Base-by-base conservation (phyloP, 2,797 vertebrate genomes). In the Caiman crocodilus region DNA sequence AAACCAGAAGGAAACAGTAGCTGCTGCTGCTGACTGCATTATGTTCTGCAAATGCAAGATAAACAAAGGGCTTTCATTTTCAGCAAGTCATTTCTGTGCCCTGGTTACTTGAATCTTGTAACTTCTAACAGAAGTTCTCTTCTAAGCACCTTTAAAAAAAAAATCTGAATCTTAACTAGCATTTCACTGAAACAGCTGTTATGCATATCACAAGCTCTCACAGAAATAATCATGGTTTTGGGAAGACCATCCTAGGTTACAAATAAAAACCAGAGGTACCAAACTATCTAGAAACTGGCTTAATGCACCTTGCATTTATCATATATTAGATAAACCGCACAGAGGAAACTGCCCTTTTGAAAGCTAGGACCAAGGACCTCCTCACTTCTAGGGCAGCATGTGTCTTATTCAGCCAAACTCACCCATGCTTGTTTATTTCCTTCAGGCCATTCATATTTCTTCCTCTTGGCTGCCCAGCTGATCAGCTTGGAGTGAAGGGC, bases 201-300 rank as follows among this genome's bases (percentile, higher is more conserved):
- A 55, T 0, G 42, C 63, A 26, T 3, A 35, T 16, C 4, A 3
- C 32, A 13, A 7, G 5, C 20, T 17, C 56, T 25, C 1, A 0
- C 0, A 42, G 64, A 30, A 7, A 7, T 13, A 28, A 20, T 25
- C 63, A 25, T 10, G 69, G 5, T 5, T 4, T 35, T 0, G 6
- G 82, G 35, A 26, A 1, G 5, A 7, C 32, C 56, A 14, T 26
- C 50, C 30, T 2, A 2, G 0, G 25, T 5, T 11, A 2, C 0
- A 1, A n/a, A n/a, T 0, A 18, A 50, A 50, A 50, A 42, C 60
- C 17, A 64, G 61, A 4, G 13, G 2, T 20, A 67, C 16, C 17
- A 25, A 59, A 30, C 14, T 18, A 50, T 50, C 30, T 0, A 8
- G 3, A 18, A 11, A 69, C 63, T 50, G 77, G 59, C 21, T 32